Evolutionary conservation across 2,797 vertebrate genomes (phyloP).

Genomic region (Schizopygopsis malacanthus): DNA sequence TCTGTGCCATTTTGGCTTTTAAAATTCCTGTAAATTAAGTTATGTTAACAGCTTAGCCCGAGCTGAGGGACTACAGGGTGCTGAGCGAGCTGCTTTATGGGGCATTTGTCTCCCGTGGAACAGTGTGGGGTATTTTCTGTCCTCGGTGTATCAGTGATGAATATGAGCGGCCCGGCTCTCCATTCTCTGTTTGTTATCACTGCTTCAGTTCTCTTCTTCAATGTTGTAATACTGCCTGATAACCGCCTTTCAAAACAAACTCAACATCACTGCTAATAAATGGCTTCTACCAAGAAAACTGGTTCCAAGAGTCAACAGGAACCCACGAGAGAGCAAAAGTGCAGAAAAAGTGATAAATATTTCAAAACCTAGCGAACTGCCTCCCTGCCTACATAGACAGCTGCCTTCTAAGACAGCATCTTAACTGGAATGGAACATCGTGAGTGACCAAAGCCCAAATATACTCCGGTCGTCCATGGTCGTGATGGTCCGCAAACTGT

Average conservation of each 20-base stretch:
- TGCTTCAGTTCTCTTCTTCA: constrained; percentile 65
- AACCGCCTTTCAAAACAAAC: constrained; percentile 47
- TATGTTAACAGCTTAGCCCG: constrained; percentile 71
- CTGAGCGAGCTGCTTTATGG: constrained; percentile 38
- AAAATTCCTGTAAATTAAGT: constrained; percentile 81
- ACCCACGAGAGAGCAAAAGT: constrained; percentile 15
- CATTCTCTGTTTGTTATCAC: constrained; percentile 72
- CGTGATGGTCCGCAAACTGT: not conserved
- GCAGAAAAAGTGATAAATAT: not conserved
- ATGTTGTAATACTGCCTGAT: constrained; percentile 46
- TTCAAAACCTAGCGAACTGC: constrained; percentile 7
- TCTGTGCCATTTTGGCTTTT: constrained; percentile 81
- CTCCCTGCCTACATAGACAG: not conserved
- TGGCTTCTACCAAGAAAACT: constrained; percentile 19
- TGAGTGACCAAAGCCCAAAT: not conserved
- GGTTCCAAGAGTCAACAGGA: constrained; percentile 22
- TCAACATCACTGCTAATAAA: constrained; percentile 33
- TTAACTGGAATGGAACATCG: not conserved
- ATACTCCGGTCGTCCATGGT: not conserved
- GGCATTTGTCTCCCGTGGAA: constrained; percentile 63
- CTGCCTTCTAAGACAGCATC: not conserved
- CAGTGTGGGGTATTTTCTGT: constrained; percentile 64
- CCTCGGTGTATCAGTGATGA: constrained; percentile 70
- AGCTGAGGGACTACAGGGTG: constrained; percentile 52
- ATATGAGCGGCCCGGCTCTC: constrained; percentile 72